Base-by-base conservation (phyloP, 2,113 vertebrate species). In the Lathamus discolor region DNA sequence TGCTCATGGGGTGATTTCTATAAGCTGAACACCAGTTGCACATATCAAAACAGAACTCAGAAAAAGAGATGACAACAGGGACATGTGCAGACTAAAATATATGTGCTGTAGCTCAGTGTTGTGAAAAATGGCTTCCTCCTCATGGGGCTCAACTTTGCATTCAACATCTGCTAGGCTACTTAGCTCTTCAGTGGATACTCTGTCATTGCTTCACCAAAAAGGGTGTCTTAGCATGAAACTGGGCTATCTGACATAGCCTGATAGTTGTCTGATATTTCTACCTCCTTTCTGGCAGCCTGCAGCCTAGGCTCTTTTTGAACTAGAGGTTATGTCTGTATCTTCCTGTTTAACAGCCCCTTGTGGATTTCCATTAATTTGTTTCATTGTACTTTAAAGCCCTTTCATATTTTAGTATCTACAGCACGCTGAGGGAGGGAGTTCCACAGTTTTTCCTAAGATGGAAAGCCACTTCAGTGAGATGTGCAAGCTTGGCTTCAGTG, bases 81-180 rank as follows among this genome's bases (percentile, higher is more conserved):
- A 93, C 69, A 41, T 83, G 64, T 93, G 81, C 24, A 44, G 77
- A 68, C 82, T 68, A 81, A 96, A 84, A 93, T 95, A 95, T 79
- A 68, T 68, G 61, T 78, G 86, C 90, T 89, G 62, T 55, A 82
- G 43, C 77, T 93, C 89, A 64, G 76, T 75, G 77, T 93, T 86
- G 73, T 97, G 92, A 95, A 88, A 93, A 95, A 95, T 79, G 6
- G 48, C 83, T 97, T 97, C 95, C 94, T 95, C 69, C 86, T 92
- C 77, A 17, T 6, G 68, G 52, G 57, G 29, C 86, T 92, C 55
- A 49, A 15, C 77, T 86, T 83, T 51, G 76, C 51, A 14, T 91
- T 93, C 77, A 75, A 91, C 94, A 95, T 96, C 94, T 97, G 94
- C 37, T 95, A 89, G 86, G 39, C 52, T 91, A 27, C 89, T 96